Evolutionary conservation across 2,888 invertebrate species (phyloP).

Genomic region (Tenodera sinensis): DNA sequence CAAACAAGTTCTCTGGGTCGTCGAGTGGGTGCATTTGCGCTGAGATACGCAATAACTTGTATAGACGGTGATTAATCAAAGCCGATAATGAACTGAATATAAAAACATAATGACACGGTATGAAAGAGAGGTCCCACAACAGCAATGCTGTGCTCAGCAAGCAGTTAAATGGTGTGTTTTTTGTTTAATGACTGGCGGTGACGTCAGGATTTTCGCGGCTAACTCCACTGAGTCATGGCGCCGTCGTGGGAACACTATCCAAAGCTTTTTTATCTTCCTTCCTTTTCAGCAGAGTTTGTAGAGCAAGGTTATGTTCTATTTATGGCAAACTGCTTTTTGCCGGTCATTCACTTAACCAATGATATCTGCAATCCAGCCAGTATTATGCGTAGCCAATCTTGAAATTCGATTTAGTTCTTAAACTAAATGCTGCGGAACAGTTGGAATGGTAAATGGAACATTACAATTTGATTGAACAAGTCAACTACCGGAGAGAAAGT

Average conservation of each 20-base stretch:
- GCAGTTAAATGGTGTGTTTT: neutral
- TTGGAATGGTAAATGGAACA: too few species aligned
- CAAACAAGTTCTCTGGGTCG: too few species aligned
- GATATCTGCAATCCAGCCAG: too few species aligned
- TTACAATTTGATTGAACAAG: too few species aligned
- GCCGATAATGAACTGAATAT: neutral
- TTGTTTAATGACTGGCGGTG: neutral
- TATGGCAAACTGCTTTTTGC: too few species aligned
- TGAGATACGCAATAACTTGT: neutral
- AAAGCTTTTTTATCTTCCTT: neutral
- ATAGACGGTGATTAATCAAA: neutral
- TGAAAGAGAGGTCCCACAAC: neutral
- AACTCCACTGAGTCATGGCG: neutral
- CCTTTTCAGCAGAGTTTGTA: neutral
- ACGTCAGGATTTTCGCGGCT: neutral
- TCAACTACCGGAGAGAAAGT: too few species aligned
- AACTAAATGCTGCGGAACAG: too few species aligned
- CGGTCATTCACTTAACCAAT: too few species aligned
- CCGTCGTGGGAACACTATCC: neutral
- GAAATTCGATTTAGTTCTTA: too few species aligned
- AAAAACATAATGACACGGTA: neutral
- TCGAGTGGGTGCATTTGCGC: neutral
- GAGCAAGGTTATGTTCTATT: neutral
- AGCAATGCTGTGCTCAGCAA: neutral
- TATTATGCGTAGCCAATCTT: too few species aligned